Base-by-base conservation (phyloP, 92 coral and sea anemone genomes). In the Muricea muricata region DNA sequence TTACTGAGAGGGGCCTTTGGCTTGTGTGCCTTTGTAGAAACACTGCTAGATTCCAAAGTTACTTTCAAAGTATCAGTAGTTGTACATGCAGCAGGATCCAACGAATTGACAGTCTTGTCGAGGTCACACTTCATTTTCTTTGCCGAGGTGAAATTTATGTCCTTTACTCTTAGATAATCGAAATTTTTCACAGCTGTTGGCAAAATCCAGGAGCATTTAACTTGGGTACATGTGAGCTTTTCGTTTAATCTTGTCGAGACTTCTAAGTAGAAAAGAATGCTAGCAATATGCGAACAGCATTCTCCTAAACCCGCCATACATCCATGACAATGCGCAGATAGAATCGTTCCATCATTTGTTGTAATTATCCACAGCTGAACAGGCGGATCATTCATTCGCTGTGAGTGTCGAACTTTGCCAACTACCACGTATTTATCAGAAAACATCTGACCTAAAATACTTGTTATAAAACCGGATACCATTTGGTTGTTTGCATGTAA, bases 111-210 rank as follows among this genome's bases (percentile, higher is more conserved):
- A 52, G 30, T 60, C 17, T 47, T 66, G 61, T 91, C 93, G 20
- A 91, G 37, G 32, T 91, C 87, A 32, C 52, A n/a, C 46, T 85
- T 91, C 85, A 91, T 30, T 67, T 84, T 91, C 65, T 57, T 85
- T 14, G 94, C 91, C 6, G 91, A 91, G 5, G 78, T 91, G 77
- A 91, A 87, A 81, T 87, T 69, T 13, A 91, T 88, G 48, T 90
- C 91, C 10, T 75, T 65, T 3, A 75, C 89, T 74, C 80, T 84
- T 67, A 82, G 76, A 40, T 91, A 88, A 47, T 84, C 60, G 24
- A 87, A 84, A 37, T 88, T 71, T 30, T 88, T 65, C 25, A 88
- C 92, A 29, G 42, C 77, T 5, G 69, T 29, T 7, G 93, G 93
- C 7, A 87, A 52, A 83, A 91, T 61, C 91, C 91, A 87, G 31